These are phyloP conservation scores for Cyrtorhinus lividipennis DNA, from an alignment of 1,140 invertebrate species.

Conservation along the genomic window DNA sequence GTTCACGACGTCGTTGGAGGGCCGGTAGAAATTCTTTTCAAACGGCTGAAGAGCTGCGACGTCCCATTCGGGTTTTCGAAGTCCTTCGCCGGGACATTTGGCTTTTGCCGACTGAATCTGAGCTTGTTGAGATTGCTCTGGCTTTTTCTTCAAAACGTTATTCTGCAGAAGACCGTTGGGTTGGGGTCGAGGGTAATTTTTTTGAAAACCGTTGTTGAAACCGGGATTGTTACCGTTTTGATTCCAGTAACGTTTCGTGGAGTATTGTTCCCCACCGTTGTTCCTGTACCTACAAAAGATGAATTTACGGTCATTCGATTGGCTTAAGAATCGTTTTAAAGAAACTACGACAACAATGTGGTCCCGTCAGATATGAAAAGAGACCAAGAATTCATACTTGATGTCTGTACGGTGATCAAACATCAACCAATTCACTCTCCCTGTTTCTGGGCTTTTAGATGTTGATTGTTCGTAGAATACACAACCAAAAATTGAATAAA, in stretches of 20 bases:
- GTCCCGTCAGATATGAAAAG: background rate
- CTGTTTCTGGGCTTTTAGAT: background rate
- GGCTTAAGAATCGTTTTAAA: too few species aligned
- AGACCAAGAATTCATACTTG: too few species aligned
- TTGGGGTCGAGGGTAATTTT: background rate
- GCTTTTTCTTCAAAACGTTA: background rate
- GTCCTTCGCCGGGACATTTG: conserved; percentile 52
- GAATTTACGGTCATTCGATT: too few species aligned
- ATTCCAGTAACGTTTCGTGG: conserved; percentile 10
- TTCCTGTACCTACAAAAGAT: conserved; percentile 3
- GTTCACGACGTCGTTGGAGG: conserved; percentile 58
- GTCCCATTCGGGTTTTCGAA: conserved; percentile 78
- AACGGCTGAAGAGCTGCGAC: conserved; percentile 58
- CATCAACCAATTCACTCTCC: too few species aligned
- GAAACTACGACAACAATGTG: too few species aligned
- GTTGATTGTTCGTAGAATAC: background rate
- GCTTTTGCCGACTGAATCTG: conserved; percentile 25
- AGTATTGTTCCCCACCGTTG: background rate
- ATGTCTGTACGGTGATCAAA: too few species aligned
- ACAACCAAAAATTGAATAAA: too few species aligned
- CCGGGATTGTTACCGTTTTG: background rate
- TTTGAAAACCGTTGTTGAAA: background rate
- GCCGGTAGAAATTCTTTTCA: conserved; percentile 82
- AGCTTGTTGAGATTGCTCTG: background rate
- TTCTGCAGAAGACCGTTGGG: too few species aligned